phyloP scores from a whole-genome alignment of 2,113 vertebrate genomes.

The Nesoenas mayeri region DNA sequence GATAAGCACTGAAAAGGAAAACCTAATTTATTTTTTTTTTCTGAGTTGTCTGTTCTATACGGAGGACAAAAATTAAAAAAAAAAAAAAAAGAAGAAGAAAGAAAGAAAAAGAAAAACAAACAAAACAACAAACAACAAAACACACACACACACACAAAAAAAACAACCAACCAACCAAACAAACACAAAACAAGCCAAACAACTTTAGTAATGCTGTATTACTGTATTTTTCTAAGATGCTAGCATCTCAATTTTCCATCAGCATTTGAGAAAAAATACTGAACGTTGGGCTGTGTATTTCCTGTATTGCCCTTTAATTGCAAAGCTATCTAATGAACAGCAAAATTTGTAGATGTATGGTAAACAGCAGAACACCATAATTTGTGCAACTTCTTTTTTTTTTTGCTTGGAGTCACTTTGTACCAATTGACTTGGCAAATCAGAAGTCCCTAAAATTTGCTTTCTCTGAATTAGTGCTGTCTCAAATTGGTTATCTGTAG shows the following conservation, averaged over 20 bases:
- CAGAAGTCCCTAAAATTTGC: background rate
- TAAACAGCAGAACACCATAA: background rate
- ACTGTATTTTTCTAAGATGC: background rate
- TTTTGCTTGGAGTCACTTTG: background rate
- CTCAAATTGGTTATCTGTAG: background rate
- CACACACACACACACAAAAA: too few species aligned
- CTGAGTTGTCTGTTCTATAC: background rate
- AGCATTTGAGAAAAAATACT: background rate
- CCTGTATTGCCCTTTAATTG: background rate
- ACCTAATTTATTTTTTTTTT: background rate
- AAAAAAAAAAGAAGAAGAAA: background rate
- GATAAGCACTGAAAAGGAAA: background rate
- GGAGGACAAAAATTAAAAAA: background rate
- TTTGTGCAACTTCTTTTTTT: background rate
- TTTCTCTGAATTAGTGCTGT: background rate
- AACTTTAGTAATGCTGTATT: background rate
- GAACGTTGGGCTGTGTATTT: background rate
- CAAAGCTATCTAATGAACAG: background rate
- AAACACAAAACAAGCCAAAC: too few species aligned
- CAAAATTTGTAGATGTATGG: background rate
- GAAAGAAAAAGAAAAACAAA: too few species aligned
- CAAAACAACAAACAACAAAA: too few species aligned
- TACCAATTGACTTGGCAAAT: background rate
- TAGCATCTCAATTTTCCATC: background rate
- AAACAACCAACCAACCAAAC: too few species aligned